phyloP scores from a whole-genome alignment of 2,113 vertebrate species.

The Myotis brandtii region DNA sequence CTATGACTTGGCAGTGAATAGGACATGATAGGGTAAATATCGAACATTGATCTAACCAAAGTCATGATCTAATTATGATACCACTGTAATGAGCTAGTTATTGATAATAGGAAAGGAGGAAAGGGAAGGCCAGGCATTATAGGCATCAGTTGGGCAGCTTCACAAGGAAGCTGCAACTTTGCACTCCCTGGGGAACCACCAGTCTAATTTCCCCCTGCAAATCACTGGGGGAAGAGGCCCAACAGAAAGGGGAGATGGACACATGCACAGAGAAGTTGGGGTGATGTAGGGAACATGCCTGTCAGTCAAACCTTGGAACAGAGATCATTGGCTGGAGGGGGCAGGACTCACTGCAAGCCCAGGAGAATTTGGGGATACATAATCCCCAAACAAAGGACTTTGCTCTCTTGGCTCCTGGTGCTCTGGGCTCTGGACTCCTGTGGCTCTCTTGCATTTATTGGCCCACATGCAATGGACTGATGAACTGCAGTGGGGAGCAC shows the following conservation, averaged over 20 bases:
- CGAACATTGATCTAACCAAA: constrained; percentile 45
- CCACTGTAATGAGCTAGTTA: not conserved
- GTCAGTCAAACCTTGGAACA: not conserved
- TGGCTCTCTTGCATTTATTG: not conserved
- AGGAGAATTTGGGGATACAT: not conserved
- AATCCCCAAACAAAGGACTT: not conserved
- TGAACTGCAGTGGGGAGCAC: not conserved
- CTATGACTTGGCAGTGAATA: constrained; percentile 22
- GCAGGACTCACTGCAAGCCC: not conserved
- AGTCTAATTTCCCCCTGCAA: not conserved
- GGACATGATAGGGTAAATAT: constrained; percentile 8
- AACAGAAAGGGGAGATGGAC: not conserved
- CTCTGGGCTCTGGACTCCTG: not conserved
- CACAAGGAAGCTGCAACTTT: not conserved
- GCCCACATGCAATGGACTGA: not conserved
- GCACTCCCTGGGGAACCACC: not conserved
- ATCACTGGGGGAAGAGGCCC: not conserved
- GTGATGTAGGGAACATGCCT: not conserved
- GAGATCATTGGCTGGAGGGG: not conserved
- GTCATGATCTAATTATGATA: not conserved
- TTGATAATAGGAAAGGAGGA: not conserved
- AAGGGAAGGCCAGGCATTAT: not conserved
- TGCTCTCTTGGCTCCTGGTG: not conserved
- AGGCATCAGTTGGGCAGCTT: not conserved
- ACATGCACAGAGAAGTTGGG: not conserved